Evolutionary conservation across 2,888 invertebrate species (phyloP).

Genomic region (Synanthedon myopaeformis): DNA sequence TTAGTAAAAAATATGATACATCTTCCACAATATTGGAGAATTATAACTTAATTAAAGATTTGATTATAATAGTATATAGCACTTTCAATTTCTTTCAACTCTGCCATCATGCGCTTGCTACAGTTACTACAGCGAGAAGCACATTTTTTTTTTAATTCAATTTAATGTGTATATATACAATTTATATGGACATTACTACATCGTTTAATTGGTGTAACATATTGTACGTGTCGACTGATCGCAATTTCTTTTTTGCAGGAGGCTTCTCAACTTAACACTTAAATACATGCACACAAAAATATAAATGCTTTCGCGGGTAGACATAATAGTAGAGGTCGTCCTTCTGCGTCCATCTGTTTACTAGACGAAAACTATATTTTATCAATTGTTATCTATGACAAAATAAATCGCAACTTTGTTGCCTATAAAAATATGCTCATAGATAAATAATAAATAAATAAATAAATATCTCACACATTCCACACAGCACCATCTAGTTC

Average conservation of each 20-base stretch:
- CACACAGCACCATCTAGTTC: too few species aligned
- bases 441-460: too few species aligned
- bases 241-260: conserved; percentile 16
- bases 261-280: conserved; percentile 25
- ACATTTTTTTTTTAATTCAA: conserved; percentile 16
- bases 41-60: conserved; percentile 67
- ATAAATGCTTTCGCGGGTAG: conserved; percentile 50
- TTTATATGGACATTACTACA: conserved; percentile 16
- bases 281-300: conserved; percentile 33
- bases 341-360: too few species aligned
- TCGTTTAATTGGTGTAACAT: conserved; percentile 10
- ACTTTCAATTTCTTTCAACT: conserved; percentile 55
- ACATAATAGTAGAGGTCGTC: conserved; percentile 1
- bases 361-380: too few species aligned
- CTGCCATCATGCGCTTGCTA: conserved; percentile 49
- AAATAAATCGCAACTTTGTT: too few species aligned
- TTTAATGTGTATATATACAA: not conserved
- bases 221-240: conserved; percentile 15
- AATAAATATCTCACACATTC: too few species aligned
- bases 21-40: conserved; percentile 71
- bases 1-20: conserved; percentile 72
- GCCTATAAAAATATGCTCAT: too few species aligned
- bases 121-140: conserved; percentile 57
- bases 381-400: too few species aligned
- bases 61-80: conserved; percentile 68